Conservation (phyloP, 2,888 invertebrate species). For the Sycophila texana region DNA sequence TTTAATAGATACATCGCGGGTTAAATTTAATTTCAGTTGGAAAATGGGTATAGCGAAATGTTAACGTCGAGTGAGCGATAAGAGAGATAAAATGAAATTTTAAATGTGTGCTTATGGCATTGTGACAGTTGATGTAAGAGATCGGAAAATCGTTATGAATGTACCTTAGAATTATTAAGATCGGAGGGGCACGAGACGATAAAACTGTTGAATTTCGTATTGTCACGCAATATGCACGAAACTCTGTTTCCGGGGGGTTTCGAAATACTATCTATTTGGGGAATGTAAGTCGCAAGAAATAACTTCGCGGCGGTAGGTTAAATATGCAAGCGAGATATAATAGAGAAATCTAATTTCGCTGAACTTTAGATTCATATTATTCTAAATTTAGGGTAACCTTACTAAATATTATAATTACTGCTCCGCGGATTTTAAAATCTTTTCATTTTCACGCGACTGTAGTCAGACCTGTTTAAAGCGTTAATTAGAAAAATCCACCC, state of each 20-base stretch:
- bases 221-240: conserved; percentile 38
- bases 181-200: conserved; percentile 7
- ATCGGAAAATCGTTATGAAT: background rate
- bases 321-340: conserved; percentile 46
- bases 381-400: conserved; percentile 1
- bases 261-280: conserved; percentile 1
- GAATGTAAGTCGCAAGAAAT: conserved; percentile 30
- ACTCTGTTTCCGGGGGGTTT: conserved; percentile 27
- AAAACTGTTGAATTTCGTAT: conserved; percentile 26
- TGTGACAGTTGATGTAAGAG: background rate
- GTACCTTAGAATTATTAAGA: background rate
- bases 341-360: conserved; percentile 38
- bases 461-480: no score
- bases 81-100: no score
- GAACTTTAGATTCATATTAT: conserved; percentile 5
- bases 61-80: no score
- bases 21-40: no score
- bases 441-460: no score
- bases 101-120: no score
- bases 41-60: no score
- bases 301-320: conserved; percentile 13
- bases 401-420: no score
- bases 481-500: no score
- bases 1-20: no score
- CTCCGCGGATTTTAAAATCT: no score